Evolutionary conservation across 2,113 vertebrate species (phyloP).

Genomic region (Cariama cristata): DNA sequence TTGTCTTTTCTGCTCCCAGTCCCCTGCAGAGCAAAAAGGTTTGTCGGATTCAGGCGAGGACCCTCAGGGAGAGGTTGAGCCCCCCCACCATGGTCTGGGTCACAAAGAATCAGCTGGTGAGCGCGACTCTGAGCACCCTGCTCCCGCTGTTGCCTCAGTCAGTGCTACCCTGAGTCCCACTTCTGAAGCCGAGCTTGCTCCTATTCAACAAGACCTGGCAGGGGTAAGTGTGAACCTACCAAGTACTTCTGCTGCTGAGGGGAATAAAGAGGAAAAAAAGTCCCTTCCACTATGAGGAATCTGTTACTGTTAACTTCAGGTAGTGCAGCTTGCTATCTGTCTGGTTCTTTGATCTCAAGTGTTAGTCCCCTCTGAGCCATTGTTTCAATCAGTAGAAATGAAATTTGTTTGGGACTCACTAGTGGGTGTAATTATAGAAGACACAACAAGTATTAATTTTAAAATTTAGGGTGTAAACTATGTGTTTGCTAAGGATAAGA

Average conservation of each 20-base stretch:
- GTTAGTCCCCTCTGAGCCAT: neutral
- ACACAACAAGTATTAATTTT: neutral
- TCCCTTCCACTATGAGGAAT: neutral
- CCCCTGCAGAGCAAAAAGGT: constrained; percentile 80
- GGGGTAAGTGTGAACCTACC: constrained; percentile 74
- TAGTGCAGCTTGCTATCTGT: neutral
- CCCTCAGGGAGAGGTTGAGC: constrained; percentile 74
- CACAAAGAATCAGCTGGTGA: constrained; percentile 68
- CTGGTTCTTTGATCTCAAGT: neutral
- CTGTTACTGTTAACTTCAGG: neutral
- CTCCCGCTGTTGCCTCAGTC: constrained; percentile 68
- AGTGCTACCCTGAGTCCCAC: constrained; percentile 53
- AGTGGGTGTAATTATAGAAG: neutral
- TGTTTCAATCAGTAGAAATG: neutral
- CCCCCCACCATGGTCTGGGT: constrained; percentile 63
- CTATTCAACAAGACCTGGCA: constrained; percentile 73
- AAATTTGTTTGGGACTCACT: neutral
- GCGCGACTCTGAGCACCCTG: constrained; percentile 66
- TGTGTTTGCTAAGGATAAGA: neutral
- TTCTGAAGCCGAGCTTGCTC: constrained; percentile 73
- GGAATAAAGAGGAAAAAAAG: neutral
- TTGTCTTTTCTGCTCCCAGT: constrained; percentile 82
- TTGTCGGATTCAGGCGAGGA: constrained; percentile 78
- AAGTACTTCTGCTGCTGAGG: constrained; percentile 26
- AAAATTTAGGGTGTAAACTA: neutral